Base-by-base conservation (phyloP, 2,797 vertebrate species). In the Centropyge bicolor region DNA sequence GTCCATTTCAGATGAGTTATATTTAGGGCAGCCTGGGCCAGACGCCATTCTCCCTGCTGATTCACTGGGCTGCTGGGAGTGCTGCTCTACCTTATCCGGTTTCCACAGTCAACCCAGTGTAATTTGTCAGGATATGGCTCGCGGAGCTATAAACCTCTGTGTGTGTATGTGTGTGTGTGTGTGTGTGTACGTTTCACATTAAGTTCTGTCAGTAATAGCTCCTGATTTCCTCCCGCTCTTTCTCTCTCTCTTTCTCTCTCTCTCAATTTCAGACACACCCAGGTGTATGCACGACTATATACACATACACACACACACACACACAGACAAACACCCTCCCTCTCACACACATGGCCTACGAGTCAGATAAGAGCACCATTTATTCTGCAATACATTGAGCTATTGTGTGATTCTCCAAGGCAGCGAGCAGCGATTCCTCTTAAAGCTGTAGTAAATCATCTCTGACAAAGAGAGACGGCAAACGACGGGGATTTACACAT, bases 1-100 rank as follows among this genome's bases (percentile, higher is more conserved):
- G 93, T 91, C 92, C 88, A 92, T 93, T 94, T 94, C 93, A 94
- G 94, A 94, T 90, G 89, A 94, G 93, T 94, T 94, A 93, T 94
- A 94, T 94, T 94, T 94, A 94, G 94, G 92, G 89, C 90, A 92
- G 90, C 84, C 80, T 71, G 86, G 90, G 90, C 91, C 90, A 93
- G 91, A 94, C 90, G 86, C 92, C 89, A 94, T 93, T 94, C 91
- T 93, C 93, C 93, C 92, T 87, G 91, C 92, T 94, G 93, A 95
- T 95, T 94, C 93, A 95, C 92, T 87, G 90, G 89, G 87, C 93
- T 92, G 90, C 90, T 93, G 90, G 94, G 92, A 91, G 88, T 83
- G 27, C 90, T 88, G 84, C 91, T 92, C 90, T 93, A 88, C 93
- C 93, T 94, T 94, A 94, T 95, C 93, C 94, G 87, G 92, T 93